Evolutionary conservation across 1,140 invertebrate genomes (phyloP).

Genomic region (Drosophila arawakana): DNA sequence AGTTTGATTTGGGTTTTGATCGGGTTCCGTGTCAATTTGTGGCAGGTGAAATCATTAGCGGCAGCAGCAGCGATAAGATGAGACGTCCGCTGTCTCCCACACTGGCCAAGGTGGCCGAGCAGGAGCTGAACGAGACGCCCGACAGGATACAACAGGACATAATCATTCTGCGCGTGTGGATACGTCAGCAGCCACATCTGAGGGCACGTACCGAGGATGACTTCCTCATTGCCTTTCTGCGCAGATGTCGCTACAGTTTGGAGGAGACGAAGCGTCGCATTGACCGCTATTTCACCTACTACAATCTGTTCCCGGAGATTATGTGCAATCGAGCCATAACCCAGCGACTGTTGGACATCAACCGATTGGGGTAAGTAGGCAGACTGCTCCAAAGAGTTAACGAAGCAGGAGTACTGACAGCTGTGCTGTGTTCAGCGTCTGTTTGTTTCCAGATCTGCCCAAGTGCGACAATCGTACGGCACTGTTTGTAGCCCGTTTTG

Average conservation of each 20-base stretch:
- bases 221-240: constrained; percentile 87
- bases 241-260: constrained; percentile 89
- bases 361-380: constrained; percentile 85
- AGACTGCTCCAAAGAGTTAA: background rate
- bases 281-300: constrained; percentile 87
- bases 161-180: constrained; percentile 87
- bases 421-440: constrained; percentile 40
- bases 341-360: constrained; percentile 84
- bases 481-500: constrained; percentile 85
- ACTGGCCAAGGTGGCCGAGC: constrained; percentile 85
- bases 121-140: constrained; percentile 87
- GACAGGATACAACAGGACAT: constrained; percentile 86
- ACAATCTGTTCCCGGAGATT: constrained; percentile 86
- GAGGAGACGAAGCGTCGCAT: constrained; percentile 88
- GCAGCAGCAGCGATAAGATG: constrained; percentile 57
- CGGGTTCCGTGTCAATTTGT: constrained; percentile 2
- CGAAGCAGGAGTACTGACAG: background rate
- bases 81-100: constrained; percentile 83
- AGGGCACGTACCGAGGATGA: constrained; percentile 86
- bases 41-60: constrained; percentile 38
- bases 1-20: background rate
- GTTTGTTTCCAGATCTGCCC: constrained; percentile 74
- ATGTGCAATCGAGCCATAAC: constrained; percentile 80
- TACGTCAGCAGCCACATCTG: constrained; percentile 88
- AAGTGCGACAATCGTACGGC: constrained; percentile 84